Percentiles rank a stretch among this genome's conserved stretches.
Conservation (phyloP, 2,888 invertebrate species). For the Drosophila nr. perissopoda region DNA sequence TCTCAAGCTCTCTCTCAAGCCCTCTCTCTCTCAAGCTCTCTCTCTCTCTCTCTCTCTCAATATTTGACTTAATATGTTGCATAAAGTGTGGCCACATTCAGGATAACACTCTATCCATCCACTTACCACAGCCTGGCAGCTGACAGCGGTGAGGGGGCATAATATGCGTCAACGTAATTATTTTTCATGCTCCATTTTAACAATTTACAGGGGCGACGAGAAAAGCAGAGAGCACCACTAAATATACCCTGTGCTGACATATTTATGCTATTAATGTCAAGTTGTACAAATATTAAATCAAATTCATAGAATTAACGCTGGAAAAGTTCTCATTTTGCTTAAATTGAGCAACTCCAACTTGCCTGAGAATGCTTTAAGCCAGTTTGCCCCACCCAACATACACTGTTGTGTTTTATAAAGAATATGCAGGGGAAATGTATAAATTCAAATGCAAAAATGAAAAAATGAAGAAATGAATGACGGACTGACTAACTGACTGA, state of each 20-base stretch:
- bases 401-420: conserved; percentile 16
- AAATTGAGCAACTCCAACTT: neutral
- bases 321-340: neutral
- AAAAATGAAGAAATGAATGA: conserved; percentile 51
- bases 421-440: conserved; percentile 37
- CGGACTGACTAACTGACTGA: conserved; percentile 17
- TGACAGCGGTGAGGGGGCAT: conserved; percentile 31
- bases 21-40: too few relatives aligned
- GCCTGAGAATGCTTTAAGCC: neutral
- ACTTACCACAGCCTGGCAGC: conserved; percentile 6
- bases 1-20: neutral
- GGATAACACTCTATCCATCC: conserved; percentile 12
- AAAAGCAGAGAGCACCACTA: neutral
- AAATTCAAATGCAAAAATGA: conserved; percentile 46
- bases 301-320: neutral
- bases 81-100: conserved; percentile 41
- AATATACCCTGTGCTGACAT: neutral
- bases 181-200: conserved; percentile 74
- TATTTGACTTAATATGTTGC: conserved; percentile 55
- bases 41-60: neutral
- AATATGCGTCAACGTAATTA: conserved; percentile 68
- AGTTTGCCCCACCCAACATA: neutral
- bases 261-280: neutral
- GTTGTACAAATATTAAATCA: neutral
- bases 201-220: conserved; percentile 49